These are phyloP conservation scores for Scyliorhinus canicula DNA, from an alignment of 2,797 vertebrate species.

Conservation along the genomic window DNA sequence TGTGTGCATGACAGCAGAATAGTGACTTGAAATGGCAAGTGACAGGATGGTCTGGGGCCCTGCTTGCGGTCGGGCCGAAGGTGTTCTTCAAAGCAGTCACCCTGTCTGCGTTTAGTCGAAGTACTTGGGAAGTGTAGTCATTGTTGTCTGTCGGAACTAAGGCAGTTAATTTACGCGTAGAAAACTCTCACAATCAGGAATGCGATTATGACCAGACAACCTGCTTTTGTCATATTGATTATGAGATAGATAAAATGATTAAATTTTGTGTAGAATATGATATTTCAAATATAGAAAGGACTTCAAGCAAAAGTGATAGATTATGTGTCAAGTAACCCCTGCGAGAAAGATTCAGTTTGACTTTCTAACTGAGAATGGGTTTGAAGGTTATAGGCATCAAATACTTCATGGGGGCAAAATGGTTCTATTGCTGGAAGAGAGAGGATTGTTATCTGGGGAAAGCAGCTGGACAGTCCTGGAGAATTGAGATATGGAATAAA, in stretches of 20 bases:
- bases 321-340: not conserved
- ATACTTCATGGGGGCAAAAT: not conserved
- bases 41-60: too few species aligned
- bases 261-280: not conserved
- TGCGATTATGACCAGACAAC: not conserved
- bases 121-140: too few species aligned
- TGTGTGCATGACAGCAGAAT: too few species aligned
- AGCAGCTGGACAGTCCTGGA: constrained; percentile 12
- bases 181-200: not conserved
- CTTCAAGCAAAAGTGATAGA: too few species aligned
- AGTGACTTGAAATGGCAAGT: too few species aligned
- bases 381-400: constrained; percentile 19
- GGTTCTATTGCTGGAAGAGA: not conserved
- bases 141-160: too few species aligned
- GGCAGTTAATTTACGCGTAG: too few species aligned
- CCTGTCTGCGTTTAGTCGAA: too few species aligned
- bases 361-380: not conserved
- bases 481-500: constrained; percentile 7
- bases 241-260: not conserved
- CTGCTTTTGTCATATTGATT: not conserved
- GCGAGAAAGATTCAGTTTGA: not conserved
- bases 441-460: not conserved
- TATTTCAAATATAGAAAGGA: not conserved
- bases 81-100: too few species aligned
- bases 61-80: too few species aligned